These are phyloP conservation scores for Catostomus latipinnis DNA, from an alignment of 2,797 vertebrate species.

Conservation along the genomic window DNA sequence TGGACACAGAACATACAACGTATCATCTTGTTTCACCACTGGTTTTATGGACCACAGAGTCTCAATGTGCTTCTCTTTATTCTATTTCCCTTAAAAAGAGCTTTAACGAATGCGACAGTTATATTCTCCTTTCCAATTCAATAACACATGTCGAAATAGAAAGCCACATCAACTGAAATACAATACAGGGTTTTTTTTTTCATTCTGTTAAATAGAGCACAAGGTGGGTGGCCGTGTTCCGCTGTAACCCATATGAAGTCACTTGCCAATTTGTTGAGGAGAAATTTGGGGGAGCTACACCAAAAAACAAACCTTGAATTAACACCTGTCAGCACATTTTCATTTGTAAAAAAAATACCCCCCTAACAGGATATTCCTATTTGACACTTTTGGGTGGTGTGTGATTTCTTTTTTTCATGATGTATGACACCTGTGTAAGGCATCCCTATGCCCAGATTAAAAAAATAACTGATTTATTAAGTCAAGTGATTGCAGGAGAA, in stretches of 20 bases:
- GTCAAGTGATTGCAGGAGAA: no score
- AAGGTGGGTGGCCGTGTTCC: constrained; percentile 51
- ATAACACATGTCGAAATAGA: constrained; percentile 47
- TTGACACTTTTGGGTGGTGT: constrained; percentile 6
- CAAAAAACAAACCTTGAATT: constrained; percentile 50
- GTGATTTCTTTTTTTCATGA: constrained; percentile 42
- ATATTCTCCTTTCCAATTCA: constrained; percentile 43
- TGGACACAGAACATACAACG: background rate
- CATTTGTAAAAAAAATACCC: constrained; percentile 37
- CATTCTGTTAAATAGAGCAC: constrained; percentile 28
- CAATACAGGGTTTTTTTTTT: constrained; percentile 31
- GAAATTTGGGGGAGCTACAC: constrained; percentile 44
- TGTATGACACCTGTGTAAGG: constrained; percentile 45
- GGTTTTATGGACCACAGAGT: constrained; percentile 8
- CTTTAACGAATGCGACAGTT: constrained; percentile 49
- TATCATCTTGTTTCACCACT: background rate
- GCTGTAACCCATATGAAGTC: constrained; percentile 29
- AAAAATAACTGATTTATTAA: constrained; percentile 14
- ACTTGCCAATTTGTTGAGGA: constrained; percentile 31
- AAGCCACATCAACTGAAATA: constrained; percentile 46
- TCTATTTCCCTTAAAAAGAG: constrained; percentile 34
- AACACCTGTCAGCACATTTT: constrained; percentile 53
- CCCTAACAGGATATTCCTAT: constrained; percentile 39
- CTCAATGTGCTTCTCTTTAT: constrained; percentile 51
- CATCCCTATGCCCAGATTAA: constrained; percentile 2